Evolutionary conservation across 2,113 vertebrate genomes (phyloP), one percentile per base, ranked within the genome.

Genomic region (Oostethus manadensis): DNA sequence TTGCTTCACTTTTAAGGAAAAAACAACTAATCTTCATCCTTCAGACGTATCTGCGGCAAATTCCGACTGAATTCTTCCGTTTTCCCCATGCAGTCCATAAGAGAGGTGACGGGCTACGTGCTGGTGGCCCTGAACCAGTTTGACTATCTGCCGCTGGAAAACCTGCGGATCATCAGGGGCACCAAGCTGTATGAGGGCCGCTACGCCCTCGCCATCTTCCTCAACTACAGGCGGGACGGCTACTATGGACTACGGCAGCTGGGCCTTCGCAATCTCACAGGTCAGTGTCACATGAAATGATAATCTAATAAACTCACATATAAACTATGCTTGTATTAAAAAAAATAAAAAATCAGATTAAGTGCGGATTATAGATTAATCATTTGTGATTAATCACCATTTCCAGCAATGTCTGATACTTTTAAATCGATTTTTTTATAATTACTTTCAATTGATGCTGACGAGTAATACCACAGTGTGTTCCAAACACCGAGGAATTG

Each of bases 71-170:
- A 9, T 40, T 45, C 4, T 18, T 45, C 4, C 8, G 16, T 0
- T 1, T 60, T 55, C n/a, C 8, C n/a, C 8, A n/a, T 75, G 10
- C 91, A 99, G 96, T 98, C 96, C 0, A 95, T 99, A 75, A 87
- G 95, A 76, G 96, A 99, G 83, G 96, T 99, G 82, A 98, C 96
- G 0, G 96, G 96, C 74, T 99, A 99, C 0, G 94, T 99, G 70
- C 69, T 99, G 81, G 96, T 98, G 82, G 96, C 94, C n/a, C 78
- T 99, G 47, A 99, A 99, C 84, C 95, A 99, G 86, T 98, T 99
- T 54, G 95, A 95, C 20, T 93, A 94, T 78, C 90, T 99, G 71
- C 95, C 96, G 0, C 56, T 99, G 90, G 96, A 99, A 86, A 99
- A 98, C 74, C 89, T 99, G 21, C 91, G 96, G 46, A 98, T 99